Base-by-base conservation (phyloP, 2,113 vertebrate species). In the Nipponia nippon region DNA sequence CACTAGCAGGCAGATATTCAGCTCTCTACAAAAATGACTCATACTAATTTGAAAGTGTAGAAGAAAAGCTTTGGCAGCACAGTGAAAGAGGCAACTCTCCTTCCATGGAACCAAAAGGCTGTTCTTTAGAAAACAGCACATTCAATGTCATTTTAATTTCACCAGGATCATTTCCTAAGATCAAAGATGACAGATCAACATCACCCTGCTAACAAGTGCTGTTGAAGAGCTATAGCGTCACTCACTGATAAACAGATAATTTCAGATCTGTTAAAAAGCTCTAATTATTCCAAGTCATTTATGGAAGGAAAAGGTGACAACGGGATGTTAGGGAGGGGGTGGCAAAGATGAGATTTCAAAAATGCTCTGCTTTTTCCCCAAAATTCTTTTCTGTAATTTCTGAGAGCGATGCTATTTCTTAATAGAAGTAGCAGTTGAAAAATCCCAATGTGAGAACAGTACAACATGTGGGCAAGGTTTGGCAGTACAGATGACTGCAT, bases 1-100 rank as follows among this genome's bases (percentile, higher is more conserved):
- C 78, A 40, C 78, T 34, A 58, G 50, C 59, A 73, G 63, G 32
- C 50, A 82, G 67, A 72, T 87, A 82, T 29, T 83, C 59, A 61
- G 42, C 32, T 61, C n/a, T 83, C 72, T 85, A 40, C 59, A 91
- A 59, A 91, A 92, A 71, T 85, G 23, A 92, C 83, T 89, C 65
- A 59, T 42, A 12, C 26, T 80, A 72, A 78, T 96, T 92, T 89
- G 61, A 52, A 86, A 83, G 65, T 36, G 70, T 34, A 78, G 69
- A 91, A 61, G 62, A 72, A 92, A 87, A 73, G 66, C 16, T 97
- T 89, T 93, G 93, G 88, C 87, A 93, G 76, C n/a, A 76, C 19
- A 80, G 58, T 8, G 9, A 69, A 61, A 82, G 49, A 82, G 26
- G 27, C 29, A 76, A 17, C 34, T 62, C 62, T 89, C 44, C 38